Base-by-base conservation (phyloP, 2,888 invertebrate genomes). In the Galerucella calmariensis region DNA sequence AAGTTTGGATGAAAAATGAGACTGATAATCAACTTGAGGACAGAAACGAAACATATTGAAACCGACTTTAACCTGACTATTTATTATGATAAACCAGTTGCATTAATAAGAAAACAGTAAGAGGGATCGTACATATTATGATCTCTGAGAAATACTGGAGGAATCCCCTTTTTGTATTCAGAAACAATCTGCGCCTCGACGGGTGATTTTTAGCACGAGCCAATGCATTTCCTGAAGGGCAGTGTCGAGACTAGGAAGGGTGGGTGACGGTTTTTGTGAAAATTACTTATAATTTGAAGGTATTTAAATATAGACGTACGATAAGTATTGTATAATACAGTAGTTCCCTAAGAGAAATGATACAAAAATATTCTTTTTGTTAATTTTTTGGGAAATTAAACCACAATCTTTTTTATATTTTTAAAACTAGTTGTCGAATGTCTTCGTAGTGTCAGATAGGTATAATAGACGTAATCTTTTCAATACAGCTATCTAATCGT, bases 161-260 rank as follows among this genome's bases (percentile, higher is more conserved):
- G 27, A 5, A n/a, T 27, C n/a, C 24, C 11, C 27, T 35, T 62
- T 41, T 35, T 35, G 35, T 62, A 27, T 14, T 27, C 20, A 14
- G 27, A 62, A 41, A 62, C 35, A 62, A 27, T 14, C 61, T 62
- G 12, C 41, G n/a, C 61, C 24, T 11, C 35, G 53, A 63, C 41
- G 73, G 68, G 68, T 62, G 61, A 68, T 63, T 68, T 62, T 62
- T 44, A 68, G 68, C 73, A 68, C 68, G 73, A 68, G 73, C 73
- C 61, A 62, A 61, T 44, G 67, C 68, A 51, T 68, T 62, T 62
- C 62, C 73, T 73, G 53, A 53, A n/a, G 53, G 53, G 53, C 53
- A n/a, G 53, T 14, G n/a, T 6, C 53, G n/a, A n/a, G 16, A 53
- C 53, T n/a, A n/a, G 14, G 53, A 53, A 53, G 53, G 53, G 53